Evolutionary conservation across 2,888 invertebrate genomes (phyloP), one percentile per base, ranked within the genome.

Genomic region (Pristionchus mayeri): DNA sequence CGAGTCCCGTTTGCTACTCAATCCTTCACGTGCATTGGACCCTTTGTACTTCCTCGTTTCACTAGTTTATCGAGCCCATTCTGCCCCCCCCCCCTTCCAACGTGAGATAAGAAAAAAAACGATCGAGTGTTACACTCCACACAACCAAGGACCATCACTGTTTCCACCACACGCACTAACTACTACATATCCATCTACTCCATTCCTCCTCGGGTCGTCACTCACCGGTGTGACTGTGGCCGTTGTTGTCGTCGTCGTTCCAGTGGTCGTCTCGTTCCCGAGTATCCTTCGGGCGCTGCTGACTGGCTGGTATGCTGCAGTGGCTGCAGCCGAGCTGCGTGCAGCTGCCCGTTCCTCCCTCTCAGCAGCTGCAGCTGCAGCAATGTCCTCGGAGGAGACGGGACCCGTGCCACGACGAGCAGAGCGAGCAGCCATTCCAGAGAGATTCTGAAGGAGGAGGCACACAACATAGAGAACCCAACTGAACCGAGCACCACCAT

Each of bases 391-490:
- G 50, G 90, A 85, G 44, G 88, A 87, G 11, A 91, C 91, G 3
- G 91, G 91, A 2, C 91, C 91, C 9, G 91, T 91, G n/a, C 90
- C 90, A 30, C 91, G 91, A 30, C 91, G 90, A 81, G 86, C 88
- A 30, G 90, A 88, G 0, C 90, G 90, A 50, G 71, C 37, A 6
- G 79, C 44, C 57, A 75, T 78, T 6, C 63, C 78, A 37, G 67
- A 79, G n/a, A 48, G 88, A 86, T 34, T 87, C 86, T n/a, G 88
- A 40, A 57, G 40, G 57, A 50, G 50, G 27, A 21, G 48, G 30
- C 76, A 80, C 37, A 71, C 71, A 71, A 71, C 71, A 71, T 71
- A 71, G 44, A 40, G 24, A 44, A 71, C 24, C 16, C 6, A 7
- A 40, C 3, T 13, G 24, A 40, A 67, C 18, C 67, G 37, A 67